Base-by-base conservation (phyloP, 2,888 invertebrate species). In the Galeopsomyia nigrocyanea region DNA sequence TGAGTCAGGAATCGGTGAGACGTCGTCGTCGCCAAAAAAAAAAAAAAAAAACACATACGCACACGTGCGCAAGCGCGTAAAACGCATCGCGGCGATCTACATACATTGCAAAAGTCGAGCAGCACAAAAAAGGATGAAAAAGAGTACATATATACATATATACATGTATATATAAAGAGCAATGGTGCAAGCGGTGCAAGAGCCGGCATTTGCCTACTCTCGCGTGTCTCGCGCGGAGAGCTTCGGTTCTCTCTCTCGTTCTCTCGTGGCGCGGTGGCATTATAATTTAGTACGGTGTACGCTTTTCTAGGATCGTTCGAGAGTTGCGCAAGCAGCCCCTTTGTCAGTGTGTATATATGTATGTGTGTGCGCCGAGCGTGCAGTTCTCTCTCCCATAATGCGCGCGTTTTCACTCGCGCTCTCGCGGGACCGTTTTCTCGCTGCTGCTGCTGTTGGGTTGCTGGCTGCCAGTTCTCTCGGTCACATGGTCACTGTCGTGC, bases 221-320 rank as follows among this genome's bases (percentile, higher is more conserved):
- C 51, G 53, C 53, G 53, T 21, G 53, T 19, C 17, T 21, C 50
- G 50, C 50, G 17, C 39, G 39, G 39, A 39, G 39, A 39, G 39
- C 39, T 39, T 39, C 39, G 39, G 39, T 31, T 31, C 31, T 31
- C 31, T 31, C 31, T 31, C 31, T 31, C 31, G 3, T 7, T 3
- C 39, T 39, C 39, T 39, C 17, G 6, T 17, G 53, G 31, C 31
- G 21, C 63, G 17, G 57, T 64, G 63, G 73, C 68, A 71, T 65
- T 68, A 73, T 73, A 73, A 73, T 73, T 60, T 68, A 73, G 68
- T 61, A 55, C 53, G 22, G 49, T 53, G 47, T 22, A 56, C 39
- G 49, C 64, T 68, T 72, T 72, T 58, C 68, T 72, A 68, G 63
- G 72, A 68, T 71, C 60, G 60, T 46, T 70, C 66, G 68, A 67